Evolutionary conservation across 2,113 vertebrate genomes (phyloP).

Genomic region (Leucoraja erinaceus): DNA sequence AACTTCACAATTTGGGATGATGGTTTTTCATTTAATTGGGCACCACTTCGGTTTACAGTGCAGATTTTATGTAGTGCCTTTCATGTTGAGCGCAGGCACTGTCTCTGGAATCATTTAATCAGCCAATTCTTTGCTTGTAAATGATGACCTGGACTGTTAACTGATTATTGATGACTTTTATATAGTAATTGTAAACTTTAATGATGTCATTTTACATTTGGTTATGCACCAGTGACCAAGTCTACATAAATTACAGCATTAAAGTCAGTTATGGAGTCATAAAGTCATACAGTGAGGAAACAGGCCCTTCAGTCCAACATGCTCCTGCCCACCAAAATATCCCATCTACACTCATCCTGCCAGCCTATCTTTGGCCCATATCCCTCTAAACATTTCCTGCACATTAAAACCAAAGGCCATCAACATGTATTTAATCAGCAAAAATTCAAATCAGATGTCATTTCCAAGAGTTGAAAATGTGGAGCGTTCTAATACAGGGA

Average conservation of each 20-base stretch:
- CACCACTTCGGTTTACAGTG: neutral
- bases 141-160: neutral
- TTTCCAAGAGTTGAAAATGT: no score
- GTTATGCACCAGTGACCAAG: neutral
- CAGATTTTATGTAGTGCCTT: neutral
- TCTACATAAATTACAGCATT: neutral
- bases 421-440: no score
- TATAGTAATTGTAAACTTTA: neutral
- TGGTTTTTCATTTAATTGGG: neutral
- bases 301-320: no score
- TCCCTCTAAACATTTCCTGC: no score
- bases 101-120: neutral
- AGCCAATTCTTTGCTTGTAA: neutral
- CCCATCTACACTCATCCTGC: no score
- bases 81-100: neutral
- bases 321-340: no score
- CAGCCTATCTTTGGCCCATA: no score
- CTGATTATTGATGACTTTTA: neutral
- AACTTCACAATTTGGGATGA: neutral
- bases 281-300: no score
- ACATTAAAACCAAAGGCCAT: no score
- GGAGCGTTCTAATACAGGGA: no score
- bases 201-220: neutral
- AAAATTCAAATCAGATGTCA: no score
- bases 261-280: neutral